Percentiles rank a stretch among this genome's conserved stretches.
Conservation (phyloP, 35 echinoderm and acorn worm genomes). For the Apostichopus californicus region DNA sequence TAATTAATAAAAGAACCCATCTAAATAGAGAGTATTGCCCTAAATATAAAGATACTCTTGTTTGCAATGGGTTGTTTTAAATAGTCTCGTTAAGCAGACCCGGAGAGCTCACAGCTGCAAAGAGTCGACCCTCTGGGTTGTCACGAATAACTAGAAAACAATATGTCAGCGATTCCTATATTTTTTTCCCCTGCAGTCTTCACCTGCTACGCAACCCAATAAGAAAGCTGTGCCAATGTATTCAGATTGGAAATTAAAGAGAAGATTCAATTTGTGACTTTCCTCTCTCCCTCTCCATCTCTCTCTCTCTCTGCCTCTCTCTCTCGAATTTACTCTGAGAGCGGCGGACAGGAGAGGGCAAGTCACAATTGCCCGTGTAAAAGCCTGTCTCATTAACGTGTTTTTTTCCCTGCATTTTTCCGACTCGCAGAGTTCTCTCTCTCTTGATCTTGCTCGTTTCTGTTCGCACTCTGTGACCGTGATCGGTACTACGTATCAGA, state of each 20-base stretch:
- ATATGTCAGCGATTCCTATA: not conserved
- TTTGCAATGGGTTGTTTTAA: no score
- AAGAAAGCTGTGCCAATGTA: not conserved
- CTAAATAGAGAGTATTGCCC: no score
- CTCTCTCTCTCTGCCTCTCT: not conserved
- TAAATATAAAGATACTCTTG: no score
- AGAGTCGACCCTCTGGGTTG: no score
- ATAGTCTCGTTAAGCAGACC: no score
- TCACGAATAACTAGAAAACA: not conserved
- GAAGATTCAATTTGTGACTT: conserved; percentile 4
- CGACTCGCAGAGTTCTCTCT: not conserved
- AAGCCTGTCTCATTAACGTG: not conserved
- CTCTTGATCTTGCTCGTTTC: not conserved
- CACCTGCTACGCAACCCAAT: not conserved
- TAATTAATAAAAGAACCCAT: no score
- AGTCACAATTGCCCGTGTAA: not conserved
- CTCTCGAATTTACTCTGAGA: not conserved
- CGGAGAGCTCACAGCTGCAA: no score
- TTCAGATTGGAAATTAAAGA: conserved; percentile 6
- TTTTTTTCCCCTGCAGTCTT: not conserved
- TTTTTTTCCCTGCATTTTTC: not conserved
- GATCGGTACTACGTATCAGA: not conserved
- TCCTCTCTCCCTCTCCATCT: not conserved
- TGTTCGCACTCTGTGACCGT: not conserved
- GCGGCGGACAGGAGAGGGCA: not conserved